These are phyloP conservation scores for Perognathus longimembris DNA, from an alignment of 2,113 vertebrate genomes.

Conservation along the genomic window DNA sequence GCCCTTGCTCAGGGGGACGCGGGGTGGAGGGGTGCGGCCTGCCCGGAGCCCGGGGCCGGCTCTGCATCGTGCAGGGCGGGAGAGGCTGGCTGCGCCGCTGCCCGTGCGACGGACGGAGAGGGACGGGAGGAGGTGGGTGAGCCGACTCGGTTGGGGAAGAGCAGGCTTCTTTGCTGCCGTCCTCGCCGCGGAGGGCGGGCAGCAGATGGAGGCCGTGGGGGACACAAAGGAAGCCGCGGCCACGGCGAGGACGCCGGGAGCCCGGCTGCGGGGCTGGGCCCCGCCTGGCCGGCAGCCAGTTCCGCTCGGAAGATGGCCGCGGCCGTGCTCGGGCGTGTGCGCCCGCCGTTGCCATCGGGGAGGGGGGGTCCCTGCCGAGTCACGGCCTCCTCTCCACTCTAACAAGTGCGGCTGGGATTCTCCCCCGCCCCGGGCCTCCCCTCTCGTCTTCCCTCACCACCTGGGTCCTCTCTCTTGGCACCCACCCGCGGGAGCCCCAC, in stretches of 20 bases:
- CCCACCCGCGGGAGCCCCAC: too few species aligned
- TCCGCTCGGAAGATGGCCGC: slow-evolving; percentile 64
- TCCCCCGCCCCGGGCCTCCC: background rate
- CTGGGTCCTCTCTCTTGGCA: slow-evolving; percentile 77
- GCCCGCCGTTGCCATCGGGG: background rate
- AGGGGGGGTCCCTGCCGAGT: too few species aligned
- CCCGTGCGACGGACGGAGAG: too few species aligned
- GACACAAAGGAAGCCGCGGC: slow-evolving; percentile 77
- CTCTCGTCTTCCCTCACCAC: slow-evolving; percentile 65
- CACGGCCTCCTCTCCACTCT: slow-evolving; percentile 59
- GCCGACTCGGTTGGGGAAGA: slow-evolving; percentile 33
- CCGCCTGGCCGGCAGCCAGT: slow-evolving; percentile 70
- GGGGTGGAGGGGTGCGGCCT: background rate
- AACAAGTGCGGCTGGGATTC: too few species aligned
- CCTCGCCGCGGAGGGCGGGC: slow-evolving; percentile 51
- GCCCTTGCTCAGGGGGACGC: too few species aligned
- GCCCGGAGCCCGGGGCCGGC: slow-evolving; percentile 28
- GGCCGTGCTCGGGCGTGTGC: slow-evolving; percentile 65
- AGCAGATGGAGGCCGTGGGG: slow-evolving; percentile 46
- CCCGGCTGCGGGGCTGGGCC: slow-evolving; percentile 63
- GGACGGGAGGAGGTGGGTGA: background rate
- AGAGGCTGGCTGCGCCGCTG: too few species aligned
- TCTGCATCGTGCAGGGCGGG: slow-evolving; percentile 50
- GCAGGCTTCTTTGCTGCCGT: slow-evolving; percentile 70
- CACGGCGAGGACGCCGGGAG: too few species aligned